A percentile compares a stretch with the other conserved stretches of the same genome.
Evolutionary conservation across 2,113 vertebrate genomes (phyloP).

Genomic region (Salminus brasiliensis): DNA sequence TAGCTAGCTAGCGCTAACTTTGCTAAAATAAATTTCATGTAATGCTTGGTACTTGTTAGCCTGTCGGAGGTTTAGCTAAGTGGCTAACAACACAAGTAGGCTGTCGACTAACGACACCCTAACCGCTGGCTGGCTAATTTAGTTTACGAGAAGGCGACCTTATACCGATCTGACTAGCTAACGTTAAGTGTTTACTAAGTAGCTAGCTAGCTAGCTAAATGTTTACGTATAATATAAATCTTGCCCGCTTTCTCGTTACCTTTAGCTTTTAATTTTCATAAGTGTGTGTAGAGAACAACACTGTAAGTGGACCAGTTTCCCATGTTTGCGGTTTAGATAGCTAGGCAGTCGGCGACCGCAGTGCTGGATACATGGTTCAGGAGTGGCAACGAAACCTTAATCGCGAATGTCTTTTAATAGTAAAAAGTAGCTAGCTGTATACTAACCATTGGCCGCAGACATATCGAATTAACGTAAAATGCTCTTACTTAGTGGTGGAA

Average conservation of each 20-base stretch:
- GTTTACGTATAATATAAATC: background rate
- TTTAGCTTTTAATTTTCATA: background rate
- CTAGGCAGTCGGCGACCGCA: background rate
- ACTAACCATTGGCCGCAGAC: too few relatives aligned
- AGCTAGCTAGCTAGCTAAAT: background rate
- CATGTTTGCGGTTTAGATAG: background rate
- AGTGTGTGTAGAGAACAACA: background rate
- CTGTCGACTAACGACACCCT: background rate
- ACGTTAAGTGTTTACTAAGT: too few relatives aligned
- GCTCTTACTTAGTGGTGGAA: too few relatives aligned
- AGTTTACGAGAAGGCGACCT: background rate
- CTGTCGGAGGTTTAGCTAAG: background rate
- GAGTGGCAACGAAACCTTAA: background rate
- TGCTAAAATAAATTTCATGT: background rate
- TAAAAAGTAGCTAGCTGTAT: too few relatives aligned
- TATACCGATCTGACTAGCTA: background rate
- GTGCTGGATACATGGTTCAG: background rate
- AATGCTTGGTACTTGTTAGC: conserved; percentile 30
- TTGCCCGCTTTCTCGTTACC: background rate
- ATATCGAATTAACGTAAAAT: too few relatives aligned
- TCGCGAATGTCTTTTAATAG: too few relatives aligned
- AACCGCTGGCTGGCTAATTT: background rate
- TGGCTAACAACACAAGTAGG: background rate
- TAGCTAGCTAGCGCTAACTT: conserved; percentile 47
- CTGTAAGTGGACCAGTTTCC: conserved; percentile 32